Evolutionary conservation across 2,797 vertebrate species (phyloP), one percentile per base, ranked within the genome.

Genomic region (Coranthus polyacanthus): DNA sequence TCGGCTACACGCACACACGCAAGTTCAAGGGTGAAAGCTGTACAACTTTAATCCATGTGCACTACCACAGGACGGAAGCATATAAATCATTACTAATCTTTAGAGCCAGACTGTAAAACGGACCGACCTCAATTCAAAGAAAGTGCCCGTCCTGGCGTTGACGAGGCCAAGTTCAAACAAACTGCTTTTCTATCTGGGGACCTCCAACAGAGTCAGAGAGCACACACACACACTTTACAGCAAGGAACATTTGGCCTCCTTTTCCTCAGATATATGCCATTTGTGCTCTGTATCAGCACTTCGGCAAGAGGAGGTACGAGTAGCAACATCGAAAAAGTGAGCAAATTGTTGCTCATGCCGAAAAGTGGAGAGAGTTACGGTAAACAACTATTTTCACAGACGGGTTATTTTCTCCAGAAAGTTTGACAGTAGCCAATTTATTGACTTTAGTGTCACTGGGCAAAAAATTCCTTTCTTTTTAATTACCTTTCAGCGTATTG

Each of bases 11-110:
- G 55, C 26, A 21, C 41, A 49, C 58, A 63, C 69, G 61, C 44
- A 83, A 42, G 66, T 79, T 88, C 56, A 83, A 81, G 73, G 60
- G 21, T 89, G 92, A 94, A 88, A 92, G 93, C 91, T 93, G 93
- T 91, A 93, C 90, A 93, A 92, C 93, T 93, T 95, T 96, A 96
- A 95, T 95, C 94, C 92, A 91, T 87, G 91, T 86, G 88, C 94
- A 95, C 95, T 93, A 94, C 93, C 93, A 94, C 92, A 94, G 93
- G 92, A 94, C 93, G 91, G 94, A 95, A 96, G 93, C 90, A 89
- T 94, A 95, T 97, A 96, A 96, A 96, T 97, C 94, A 96, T 93
- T 92, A 94, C 93, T 95, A 95, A 97, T 95, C 95, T 96, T 94
- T 89, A 94, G 93, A 93, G 91, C 92, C 89, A 83, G 92, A 92